Conservation (phyloP, 2,797 vertebrate species). For the Pseudotriccus pelzelni region DNA sequence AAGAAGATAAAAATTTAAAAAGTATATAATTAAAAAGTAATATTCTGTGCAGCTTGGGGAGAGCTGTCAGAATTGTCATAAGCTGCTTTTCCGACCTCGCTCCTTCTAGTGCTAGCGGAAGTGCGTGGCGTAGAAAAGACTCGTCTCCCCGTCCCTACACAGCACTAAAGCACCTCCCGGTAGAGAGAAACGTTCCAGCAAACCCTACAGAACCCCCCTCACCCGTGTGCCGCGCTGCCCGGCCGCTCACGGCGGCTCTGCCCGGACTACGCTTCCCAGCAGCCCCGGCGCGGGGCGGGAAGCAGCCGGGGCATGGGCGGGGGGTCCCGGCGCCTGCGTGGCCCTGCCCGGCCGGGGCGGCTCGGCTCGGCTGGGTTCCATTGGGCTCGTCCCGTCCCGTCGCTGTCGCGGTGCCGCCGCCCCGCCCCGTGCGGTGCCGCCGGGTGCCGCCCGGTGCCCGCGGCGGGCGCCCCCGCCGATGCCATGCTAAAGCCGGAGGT, state of each 20-base stretch:
- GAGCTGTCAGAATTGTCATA: neutral
- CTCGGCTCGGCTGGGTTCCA: too few species aligned
- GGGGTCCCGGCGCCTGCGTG: constrained; percentile 26
- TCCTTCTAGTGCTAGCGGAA: fast-evolving
- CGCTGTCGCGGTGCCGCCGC: neutral
- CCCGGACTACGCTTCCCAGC: neutral
- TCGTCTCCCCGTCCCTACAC: fast-evolving
- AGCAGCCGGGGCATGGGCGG: neutral
- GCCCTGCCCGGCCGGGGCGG: neutral
- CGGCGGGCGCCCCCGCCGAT: neutral
- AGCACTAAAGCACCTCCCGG: fast-evolving
- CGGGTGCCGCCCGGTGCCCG: neutral
- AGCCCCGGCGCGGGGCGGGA: neutral
- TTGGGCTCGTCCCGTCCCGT: neutral
- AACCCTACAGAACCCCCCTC: fast-evolving
- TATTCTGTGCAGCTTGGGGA: too few species aligned
- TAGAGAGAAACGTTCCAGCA: fast-evolving
- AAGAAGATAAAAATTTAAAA: neutral
- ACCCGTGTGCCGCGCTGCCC: too few species aligned
- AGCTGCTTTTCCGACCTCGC: neutral
- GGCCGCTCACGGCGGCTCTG: neutral
- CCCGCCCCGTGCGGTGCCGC: neutral
- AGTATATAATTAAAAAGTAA: too few species aligned
- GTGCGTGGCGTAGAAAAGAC: fast-evolving
- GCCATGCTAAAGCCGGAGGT: constrained; percentile 82